Base-by-base conservation (phyloP, 2,113 vertebrate genomes). In the Oncorhynchus nerka region DNA sequence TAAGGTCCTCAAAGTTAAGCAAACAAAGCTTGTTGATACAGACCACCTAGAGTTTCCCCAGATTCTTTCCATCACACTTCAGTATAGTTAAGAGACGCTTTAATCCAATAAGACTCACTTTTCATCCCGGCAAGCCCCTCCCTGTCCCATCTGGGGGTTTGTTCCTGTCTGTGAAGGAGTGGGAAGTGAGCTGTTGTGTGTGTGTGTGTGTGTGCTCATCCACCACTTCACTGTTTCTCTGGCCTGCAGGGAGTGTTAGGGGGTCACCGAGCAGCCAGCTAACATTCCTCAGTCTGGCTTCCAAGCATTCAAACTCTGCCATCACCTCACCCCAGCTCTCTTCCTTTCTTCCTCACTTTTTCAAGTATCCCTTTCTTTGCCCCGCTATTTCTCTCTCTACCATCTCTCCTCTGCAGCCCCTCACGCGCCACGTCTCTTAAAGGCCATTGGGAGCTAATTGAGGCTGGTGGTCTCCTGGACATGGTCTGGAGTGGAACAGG, bases 91-190 rank as follows among this genome's bases (percentile, higher is more conserved):
- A 89, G 85, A 89, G 83, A 86, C 76, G 19, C 5, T 81, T 84
- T 90, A 89, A 91, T 92, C 90, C 90, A 88, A 85, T 89, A 90
- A 92, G 86, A 83, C 74, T 13, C 7, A 34, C 79, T 83, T 11
- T 34, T 34, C 34, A 34, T 34, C 34, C 6, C 34, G 34, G 34
- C 34, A 34, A 34, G 34, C 19, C 62, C 62, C 62, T n/a, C 22
- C 19, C 62, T 34, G 34, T 34, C 34, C 34, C 34, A 34, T 34
- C 6, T 8, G 6, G 34, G 34, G 34, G 6, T 34, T 34, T 34
- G 34, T 34, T 34, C 34, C 34, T 8, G 34, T 34, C 66, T 82
- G 65, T 83, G 71, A 7, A 34, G 6, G 34, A 34, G 34, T 34
- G 34, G 34, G 34, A 34, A 34, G 34, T 34, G 34, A 34, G 34